Evolutionary conservation across 2,888 invertebrate species (phyloP).

Genomic region (Parthenolecanium corni): DNA sequence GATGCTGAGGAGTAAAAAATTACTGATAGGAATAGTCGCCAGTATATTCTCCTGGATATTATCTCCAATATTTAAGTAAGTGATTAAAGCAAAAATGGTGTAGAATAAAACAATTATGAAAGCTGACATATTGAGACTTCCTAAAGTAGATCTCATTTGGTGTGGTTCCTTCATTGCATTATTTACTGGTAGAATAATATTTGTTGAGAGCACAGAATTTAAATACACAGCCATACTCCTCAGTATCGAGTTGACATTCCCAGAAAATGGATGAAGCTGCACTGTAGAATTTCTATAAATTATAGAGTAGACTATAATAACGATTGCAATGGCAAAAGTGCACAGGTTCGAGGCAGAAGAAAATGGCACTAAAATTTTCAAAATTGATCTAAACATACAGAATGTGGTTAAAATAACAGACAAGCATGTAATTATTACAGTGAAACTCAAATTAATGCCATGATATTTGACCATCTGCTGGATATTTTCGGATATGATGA

Average conservation of each 20-base stretch:
- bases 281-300: no score
- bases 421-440: background rate
- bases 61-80: conserved; percentile 73
- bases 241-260: conserved; percentile 50
- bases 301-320: no score
- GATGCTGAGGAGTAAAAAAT: background rate
- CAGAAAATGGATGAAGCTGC: no score
- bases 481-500: background rate
- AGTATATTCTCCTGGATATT: conserved; percentile 68
- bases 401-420: background rate
- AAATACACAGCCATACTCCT: conserved; percentile 91
- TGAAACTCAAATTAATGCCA: background rate
- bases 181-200: conserved; percentile 78
- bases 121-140: conserved; percentile 76
- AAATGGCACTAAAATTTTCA: conserved; percentile 9
- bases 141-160: conserved; percentile 63
- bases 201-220: conserved; percentile 90
- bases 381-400: background rate
- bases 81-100: conserved; percentile 77
- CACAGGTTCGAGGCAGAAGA: background rate
- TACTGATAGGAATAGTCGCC: conserved; percentile 54
- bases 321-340: background rate
- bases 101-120: conserved; percentile 65
- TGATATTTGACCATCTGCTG: background rate
- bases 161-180: conserved; percentile 85